Evolutionary conservation across 1,140 invertebrate genomes (phyloP).

Genomic region (Venturia canescens): DNA sequence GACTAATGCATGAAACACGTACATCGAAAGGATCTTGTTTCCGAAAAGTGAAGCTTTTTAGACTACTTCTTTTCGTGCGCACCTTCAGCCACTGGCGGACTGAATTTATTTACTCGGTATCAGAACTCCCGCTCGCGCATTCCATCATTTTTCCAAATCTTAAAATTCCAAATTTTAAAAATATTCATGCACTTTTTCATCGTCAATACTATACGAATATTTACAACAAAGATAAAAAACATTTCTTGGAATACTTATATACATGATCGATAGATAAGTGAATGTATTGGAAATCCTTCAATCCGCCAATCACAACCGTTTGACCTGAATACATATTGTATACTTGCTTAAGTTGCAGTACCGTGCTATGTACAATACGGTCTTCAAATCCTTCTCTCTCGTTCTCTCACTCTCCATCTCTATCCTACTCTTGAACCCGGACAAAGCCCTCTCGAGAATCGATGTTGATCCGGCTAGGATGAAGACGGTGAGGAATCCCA

Average conservation of each 20-base stretch:
- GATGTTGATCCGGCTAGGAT: constrained; percentile 5
- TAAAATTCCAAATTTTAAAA: too few species aligned
- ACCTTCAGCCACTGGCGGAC: not conserved
- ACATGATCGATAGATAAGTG: not conserved
- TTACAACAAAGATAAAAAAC: too few species aligned
- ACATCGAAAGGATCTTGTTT: constrained; percentile 7
- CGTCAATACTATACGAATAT: too few species aligned
- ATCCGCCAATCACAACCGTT: not conserved
- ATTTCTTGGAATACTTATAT: not conserved
- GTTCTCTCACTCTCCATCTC: not conserved
- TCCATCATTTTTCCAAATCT: too few species aligned
- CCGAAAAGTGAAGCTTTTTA: not conserved
- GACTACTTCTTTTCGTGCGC: not conserved
- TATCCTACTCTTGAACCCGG: not conserved
- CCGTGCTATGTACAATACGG: not conserved
- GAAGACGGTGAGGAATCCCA: constrained; percentile 3
- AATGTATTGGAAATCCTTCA: not conserved
- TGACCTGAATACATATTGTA: not conserved
- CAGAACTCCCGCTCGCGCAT: not conserved
- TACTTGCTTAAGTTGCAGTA: not conserved
- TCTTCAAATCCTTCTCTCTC: constrained; percentile 3
- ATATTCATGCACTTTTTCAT: too few species aligned
- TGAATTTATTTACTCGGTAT: not conserved
- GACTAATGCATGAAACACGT: not conserved
- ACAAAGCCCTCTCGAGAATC: constrained; percentile 13